Base-by-base conservation (phyloP, 2,113 vertebrate species). In the Mustela lutreola region DNA sequence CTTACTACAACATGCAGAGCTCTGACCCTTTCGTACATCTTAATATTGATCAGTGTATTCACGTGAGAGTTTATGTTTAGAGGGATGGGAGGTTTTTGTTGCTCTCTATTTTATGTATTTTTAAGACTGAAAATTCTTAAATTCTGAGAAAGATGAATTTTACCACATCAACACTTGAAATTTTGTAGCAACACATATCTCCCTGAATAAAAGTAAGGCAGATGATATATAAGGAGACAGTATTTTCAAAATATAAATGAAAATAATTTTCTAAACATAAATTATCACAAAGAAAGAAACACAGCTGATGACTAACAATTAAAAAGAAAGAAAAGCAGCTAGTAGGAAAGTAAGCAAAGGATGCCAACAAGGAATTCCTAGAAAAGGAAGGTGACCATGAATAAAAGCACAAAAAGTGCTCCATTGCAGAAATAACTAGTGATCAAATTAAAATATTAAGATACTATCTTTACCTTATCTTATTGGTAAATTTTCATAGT, bases 261-360 rank as follows among this genome's bases (percentile, higher is more conserved):
- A 86, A 79, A 7, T 71, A 82, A n/a, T 89, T 87, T 39, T 42
- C 56, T 95, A 85, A 86, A 67, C 15, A 87, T 31, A 84, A 89
- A 56, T 86, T 86, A 85, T 26, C 86, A 1, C 19, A 81, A 94
- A 76, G 10, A 93, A 16, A 58, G n/a, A 87, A 94, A 82, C 9
- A 28, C 3, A 56, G 50, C 15, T n/a, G 22, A 81, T 86, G 31
- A 81, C 7, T 50, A 78, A 11, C 63, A 83, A 91, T 7, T 53
- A 65, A 22, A 81, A 79, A 63, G 21, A 80, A 42, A 62, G 19
- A 70, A 94, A 82, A 92, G 11, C 1, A 70, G 19, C 36, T 76
- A 10, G n/a, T 70, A 62, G 39, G 70, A 81, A 88, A 60, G 21
- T 63, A 82, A 88, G 42, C 9, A 83, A 85, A 88, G 4, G 21